Evolutionary conservation across 2,888 invertebrate species (phyloP), one percentile per base, ranked within the genome.

Genomic region (Itoplectis maculator): DNA sequence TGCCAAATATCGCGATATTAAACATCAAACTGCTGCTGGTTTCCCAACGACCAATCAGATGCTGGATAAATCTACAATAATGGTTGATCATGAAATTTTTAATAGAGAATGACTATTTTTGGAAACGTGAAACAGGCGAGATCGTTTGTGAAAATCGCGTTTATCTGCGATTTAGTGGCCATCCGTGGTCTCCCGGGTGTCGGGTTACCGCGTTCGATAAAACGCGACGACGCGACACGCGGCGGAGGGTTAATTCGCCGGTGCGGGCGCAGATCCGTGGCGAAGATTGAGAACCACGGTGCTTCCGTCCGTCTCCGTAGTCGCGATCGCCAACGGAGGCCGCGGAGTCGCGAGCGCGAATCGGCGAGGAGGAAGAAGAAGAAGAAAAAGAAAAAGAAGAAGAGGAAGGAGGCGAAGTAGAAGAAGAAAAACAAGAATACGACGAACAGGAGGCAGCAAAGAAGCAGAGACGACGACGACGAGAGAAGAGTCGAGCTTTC

Each of bases 271-370:
- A 42, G 77, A 83, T 77, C 49, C 42, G n/a, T 56, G 42, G 29
- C 15, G 23, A 81, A 49, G 68, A 81, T 84, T 84, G 83, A 76
- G 77, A 76, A 84, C 83, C 81, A 75, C 84, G 65, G 78, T 66
- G 23, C 49, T 23, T 69, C 69, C 49, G 18, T 78, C 70, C 70
- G 20, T 59, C 61, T 69, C 47, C 15, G 29, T 59, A 23, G 56
- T 37, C 61, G 54, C 29, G 5, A 5, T 61, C 51, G 68, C 42
- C 20, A 47, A 40, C 49, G n/a, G 47, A 47, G 70, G 70, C 29
- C 29, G 29, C 29, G 29, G 75, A 73, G 59, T 54, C 20, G 66
- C 20, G 56, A 72, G 40, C 65, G 40, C 65, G 49, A 70, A 73
- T 49, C 54, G 69, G 73, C 51, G 68, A 65, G 66, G 74, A 66